Evolutionary conservation across 2,113 vertebrate genomes (phyloP), one percentile per base, ranked within the genome.

Genomic region (Amphiprion percula): DNA sequence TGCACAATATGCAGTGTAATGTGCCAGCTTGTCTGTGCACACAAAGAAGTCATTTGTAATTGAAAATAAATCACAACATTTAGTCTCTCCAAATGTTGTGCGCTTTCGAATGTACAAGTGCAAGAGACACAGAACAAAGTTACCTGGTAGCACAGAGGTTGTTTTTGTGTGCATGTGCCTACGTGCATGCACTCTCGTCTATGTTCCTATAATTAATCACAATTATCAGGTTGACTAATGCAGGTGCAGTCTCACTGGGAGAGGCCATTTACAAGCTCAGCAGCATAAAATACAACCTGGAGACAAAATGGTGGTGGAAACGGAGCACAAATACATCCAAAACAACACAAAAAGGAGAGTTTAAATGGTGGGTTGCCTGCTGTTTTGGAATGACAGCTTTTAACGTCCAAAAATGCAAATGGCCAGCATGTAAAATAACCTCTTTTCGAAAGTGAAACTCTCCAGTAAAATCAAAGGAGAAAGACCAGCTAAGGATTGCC

Each of bases 171-270:
- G 69, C 9, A 9, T 16, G 68, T 4, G 47, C 39, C 14, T 39
- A 17, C 19, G 30, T 64, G 52, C 68, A 24, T n/a, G 52, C 72
- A 39, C 58, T 64, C 74, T 75, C 0, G 16, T 60, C 58, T 59
- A 67, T 61, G 68, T 62, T 77, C 54, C 88, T 88, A 78, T 89
- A 91, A 94, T 93, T 91, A 91, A 93, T 92, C 84, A 93, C 85
- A 94, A 92, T 93, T 92, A 94, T 87, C 88, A 83, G 84, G 74
- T 77, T 85, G 90, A 92, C 87, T 90, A 88, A 90, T 92, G 89
- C 88, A 89, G 90, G 91, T 90, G 87, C 90, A 90, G 80, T 79
- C 81, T 88, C 87, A 72, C 78, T 70, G 74, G 78, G 90, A 90
- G 83, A 82, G 88, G 78, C 87, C 88, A 89, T 92, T 90, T 87